Base-by-base conservation (phyloP, 2,797 vertebrate genomes). In the Onychomys torridus region DNA sequence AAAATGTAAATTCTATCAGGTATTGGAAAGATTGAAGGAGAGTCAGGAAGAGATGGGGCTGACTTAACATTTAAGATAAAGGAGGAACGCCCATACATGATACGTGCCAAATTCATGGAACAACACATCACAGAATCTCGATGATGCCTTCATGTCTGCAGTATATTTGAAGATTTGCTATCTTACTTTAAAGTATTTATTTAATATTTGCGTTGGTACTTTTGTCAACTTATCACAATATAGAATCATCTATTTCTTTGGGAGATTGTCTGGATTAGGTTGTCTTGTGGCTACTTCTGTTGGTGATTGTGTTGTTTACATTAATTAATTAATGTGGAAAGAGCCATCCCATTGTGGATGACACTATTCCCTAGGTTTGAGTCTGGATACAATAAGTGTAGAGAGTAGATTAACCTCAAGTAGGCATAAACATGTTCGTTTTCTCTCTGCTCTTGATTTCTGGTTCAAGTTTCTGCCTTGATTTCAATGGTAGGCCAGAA, bases 131-230 rank as follows among this genome's bases (percentile, higher is more conserved):
- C 67, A 71, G 89, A 3, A 32, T 93, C 82, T 59, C 34, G 46
- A 73, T 63, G 19, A 46, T 43, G 34, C 8, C 46, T 87, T n/a
- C 52, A n/a, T 8, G 46, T 91, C 67, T 96, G 34, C 8, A 43
- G 29, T 94, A 2, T 25, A 67, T 81, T 93, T 90, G n/a, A 84
- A 77, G 16, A 77, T 90, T 71, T 87, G 81, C 2, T 78, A 78
- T 69, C 57, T 90, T 92, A 82, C 49, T 83, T 95, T 65, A 83
- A 61, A 90, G 32, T 90, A 81, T 77, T 12, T 82, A 49, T 59
- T 34, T 13, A 91, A 14, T 86, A 13, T 21, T 90, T 67, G 13
- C 17, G 23, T 65, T 29, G 5, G 34, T 29, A 23, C 10, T 23
- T 83, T 63, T 61, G 17, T 34, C 9, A 49, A 12, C 29, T 49